Conservation (phyloP, 2,797 vertebrate species). For the Synanceia verrucosa region DNA sequence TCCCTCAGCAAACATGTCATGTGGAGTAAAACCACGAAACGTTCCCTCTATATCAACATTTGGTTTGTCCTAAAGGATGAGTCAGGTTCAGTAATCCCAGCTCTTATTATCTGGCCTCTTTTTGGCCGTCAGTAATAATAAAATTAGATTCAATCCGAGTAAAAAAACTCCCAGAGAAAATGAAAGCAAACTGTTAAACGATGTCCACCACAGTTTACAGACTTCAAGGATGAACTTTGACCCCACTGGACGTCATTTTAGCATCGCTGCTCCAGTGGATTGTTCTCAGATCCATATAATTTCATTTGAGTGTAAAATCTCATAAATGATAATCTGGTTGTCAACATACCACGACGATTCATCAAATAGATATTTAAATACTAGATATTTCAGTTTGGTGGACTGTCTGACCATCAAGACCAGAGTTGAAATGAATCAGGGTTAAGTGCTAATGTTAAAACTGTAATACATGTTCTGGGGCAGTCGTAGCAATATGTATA, state of each 20-base stretch:
- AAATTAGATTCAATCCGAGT: background rate
- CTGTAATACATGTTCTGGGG: constrained; percentile 23
- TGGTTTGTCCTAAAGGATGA: constrained; percentile 14
- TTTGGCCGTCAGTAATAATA: background rate
- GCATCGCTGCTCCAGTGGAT: too few relatives aligned
- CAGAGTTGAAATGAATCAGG: constrained; percentile 9
- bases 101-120: background rate
- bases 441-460: too few relatives aligned
- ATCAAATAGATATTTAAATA: background rate
- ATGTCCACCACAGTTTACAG: background rate
- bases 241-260: background rate
- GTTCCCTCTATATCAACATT: too few relatives aligned
- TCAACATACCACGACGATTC: too few relatives aligned
- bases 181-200: background rate
- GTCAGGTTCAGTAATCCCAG: background rate
- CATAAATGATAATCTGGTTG: background rate
- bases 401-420: background rate
- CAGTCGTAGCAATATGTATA: constrained; percentile 23
- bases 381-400: background rate
- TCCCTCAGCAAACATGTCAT: too few relatives aligned
- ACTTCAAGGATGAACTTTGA: background rate
- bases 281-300: too few relatives aligned
- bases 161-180: background rate
- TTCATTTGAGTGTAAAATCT: background rate
- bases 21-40: too few relatives aligned